Evolutionary conservation across 2,888 invertebrate species (phyloP).

Genomic region (Brassicogethes aeneus): DNA sequence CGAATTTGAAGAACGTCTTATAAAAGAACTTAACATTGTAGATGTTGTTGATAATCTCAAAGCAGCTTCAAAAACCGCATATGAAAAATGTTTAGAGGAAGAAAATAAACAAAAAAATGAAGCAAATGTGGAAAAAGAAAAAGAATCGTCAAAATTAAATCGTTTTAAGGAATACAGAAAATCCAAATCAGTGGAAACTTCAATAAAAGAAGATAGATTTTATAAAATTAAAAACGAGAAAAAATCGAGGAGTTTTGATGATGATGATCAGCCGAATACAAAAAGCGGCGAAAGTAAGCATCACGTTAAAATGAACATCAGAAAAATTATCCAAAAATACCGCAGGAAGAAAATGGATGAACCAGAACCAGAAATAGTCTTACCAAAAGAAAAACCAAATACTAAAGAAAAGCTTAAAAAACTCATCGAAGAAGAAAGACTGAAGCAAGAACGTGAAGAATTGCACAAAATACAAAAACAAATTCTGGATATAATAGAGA

Average conservation of each 20-base stretch:
- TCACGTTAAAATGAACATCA: slow-evolving; percentile 25
- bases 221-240: slow-evolving; percentile 2
- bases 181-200: no score
- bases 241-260: no score
- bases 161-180: no score
- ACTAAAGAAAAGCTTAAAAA: slow-evolving; percentile 27
- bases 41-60: no score
- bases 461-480: slow-evolving; percentile 40
- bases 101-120: slow-evolving; percentile 2
- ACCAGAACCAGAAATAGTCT: background rate
- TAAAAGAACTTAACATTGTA: no score
- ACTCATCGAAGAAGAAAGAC: slow-evolving; percentile 37
- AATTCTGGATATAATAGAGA: slow-evolving; percentile 43
- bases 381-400: slow-evolving; percentile 11
- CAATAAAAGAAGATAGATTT: no score
- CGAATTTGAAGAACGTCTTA: no score
- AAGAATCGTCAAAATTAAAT: background rate
- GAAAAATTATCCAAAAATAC: slow-evolving; percentile 25
- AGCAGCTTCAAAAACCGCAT: no score
- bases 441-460: slow-evolving; percentile 42
- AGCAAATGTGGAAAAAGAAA: background rate
- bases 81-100: no score
- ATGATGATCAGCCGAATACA: background rate
- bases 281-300: slow-evolving; percentile 14
- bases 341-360: slow-evolving; percentile 21